Evolutionary conservation across 2,888 invertebrate genomes (phyloP).

Genomic region (Rhopalosiphum nymphaeae): DNA sequence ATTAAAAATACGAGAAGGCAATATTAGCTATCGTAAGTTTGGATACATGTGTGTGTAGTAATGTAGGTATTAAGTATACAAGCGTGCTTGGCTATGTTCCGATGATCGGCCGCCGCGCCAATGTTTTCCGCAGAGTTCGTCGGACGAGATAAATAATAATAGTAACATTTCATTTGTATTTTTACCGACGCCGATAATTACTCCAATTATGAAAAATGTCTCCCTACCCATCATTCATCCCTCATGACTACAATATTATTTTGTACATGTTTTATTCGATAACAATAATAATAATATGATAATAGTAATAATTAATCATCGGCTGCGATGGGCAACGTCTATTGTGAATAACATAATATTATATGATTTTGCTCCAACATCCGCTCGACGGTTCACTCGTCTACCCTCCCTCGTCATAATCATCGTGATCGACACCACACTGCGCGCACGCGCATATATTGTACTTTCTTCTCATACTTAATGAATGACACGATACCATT

Average conservation of each 20-base stretch:
- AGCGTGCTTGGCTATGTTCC: no score
- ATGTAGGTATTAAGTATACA: neutral
- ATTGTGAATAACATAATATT: neutral
- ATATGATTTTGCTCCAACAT: constrained; percentile 22
- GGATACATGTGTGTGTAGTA: neutral
- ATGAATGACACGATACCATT: constrained; percentile 30
- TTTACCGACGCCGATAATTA: constrained; percentile 40
- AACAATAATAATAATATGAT: constrained; percentile 29
- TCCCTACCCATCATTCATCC: no score
- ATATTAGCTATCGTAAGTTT: neutral
- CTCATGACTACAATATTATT: neutral
- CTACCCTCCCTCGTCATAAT: neutral
- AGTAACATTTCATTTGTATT: constrained; percentile 37
- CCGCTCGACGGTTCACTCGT: neutral
- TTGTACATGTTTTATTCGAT: constrained; percentile 9
- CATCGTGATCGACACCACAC: neutral
- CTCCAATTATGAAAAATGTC: constrained; percentile 20
- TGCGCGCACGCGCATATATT: neutral
- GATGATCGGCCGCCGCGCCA: no score
- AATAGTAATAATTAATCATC: constrained; percentile 31
- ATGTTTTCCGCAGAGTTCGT: neutral
- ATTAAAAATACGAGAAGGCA: neutral
- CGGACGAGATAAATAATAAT: constrained; percentile 36
- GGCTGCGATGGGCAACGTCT: neutral
- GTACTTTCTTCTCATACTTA: constrained; percentile 8